phyloP scores from a whole-genome alignment of 2,888 invertebrate species.

The Limnephilus auricula region DNA sequence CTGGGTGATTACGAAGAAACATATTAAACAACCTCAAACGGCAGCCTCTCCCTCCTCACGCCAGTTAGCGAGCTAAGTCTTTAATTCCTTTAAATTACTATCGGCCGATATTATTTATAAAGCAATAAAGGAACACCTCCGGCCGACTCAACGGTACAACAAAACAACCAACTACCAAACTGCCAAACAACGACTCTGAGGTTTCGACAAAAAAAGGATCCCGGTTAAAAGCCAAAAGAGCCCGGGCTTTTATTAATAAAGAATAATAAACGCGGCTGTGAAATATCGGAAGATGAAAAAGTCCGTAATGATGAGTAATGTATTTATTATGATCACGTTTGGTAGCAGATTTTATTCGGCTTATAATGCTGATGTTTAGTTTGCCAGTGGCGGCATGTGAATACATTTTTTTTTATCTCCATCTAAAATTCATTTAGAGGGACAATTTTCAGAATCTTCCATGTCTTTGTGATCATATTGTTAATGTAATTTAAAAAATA shows the following conservation, averaged over 20 bases:
- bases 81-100: slow-evolving; percentile 60
- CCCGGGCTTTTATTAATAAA: slow-evolving; percentile 65
- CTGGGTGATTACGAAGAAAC: slow-evolving; percentile 61
- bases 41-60: slow-evolving; percentile 44
- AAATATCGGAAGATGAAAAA: slow-evolving; percentile 66
- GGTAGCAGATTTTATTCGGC: slow-evolving; percentile 65
- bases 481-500: no score
- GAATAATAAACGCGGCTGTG: slow-evolving; percentile 64
- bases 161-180: slow-evolving; percentile 16
- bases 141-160: slow-evolving; percentile 14
- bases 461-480: no score
- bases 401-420: no score
- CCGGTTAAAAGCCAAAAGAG: slow-evolving; percentile 53
- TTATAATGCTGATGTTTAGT: slow-evolving; percentile 63
- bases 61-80: slow-evolving; percentile 55
- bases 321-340: slow-evolving; percentile 66
- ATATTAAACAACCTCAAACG: slow-evolving; percentile 57
- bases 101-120: slow-evolving; percentile 60
- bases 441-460: no score
- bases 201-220: slow-evolving; percentile 55
- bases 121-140: slow-evolving; percentile 63
- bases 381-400: slow-evolving; percentile 45
- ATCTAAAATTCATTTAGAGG: no score
- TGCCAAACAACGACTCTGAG: slow-evolving; percentile 53
- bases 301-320: slow-evolving; percentile 67